Base-by-base conservation (phyloP, 1,140 invertebrate genomes). In the Drosophila athabasca region DNA sequence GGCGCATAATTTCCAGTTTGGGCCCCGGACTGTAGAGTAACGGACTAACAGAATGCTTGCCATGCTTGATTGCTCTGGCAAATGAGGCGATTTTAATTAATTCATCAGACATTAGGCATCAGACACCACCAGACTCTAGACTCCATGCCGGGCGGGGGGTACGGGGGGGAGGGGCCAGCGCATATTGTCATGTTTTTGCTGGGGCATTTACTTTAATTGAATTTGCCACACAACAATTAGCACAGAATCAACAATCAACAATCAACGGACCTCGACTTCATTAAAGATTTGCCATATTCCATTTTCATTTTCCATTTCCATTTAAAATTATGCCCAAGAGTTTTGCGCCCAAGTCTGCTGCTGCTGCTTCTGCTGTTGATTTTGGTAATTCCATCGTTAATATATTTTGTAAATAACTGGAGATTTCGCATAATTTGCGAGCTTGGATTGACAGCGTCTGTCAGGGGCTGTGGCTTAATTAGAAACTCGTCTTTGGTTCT, bases 11-110 rank as follows among this genome's bases (percentile, higher is more conserved):
- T 85, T 78, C 8, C 6, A 68, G 66, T 60, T 77, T 61, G 41
- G 58, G 9, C 57, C 68, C 11, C 35, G 11, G 11, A 13, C 35
- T 13, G 5, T 39, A 52, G 66, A 31, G 65, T 45, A 77, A 72
- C 41, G 29, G 7, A 8, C 29, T 2, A 19, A 19, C 29, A 8
- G 29, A 31, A 31, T 31, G 29, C 29, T 31, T 31, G 50, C 64
- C 68, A 79, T 68, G 70, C 60, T 68, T 83, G 79, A 88, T 83
- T 87, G 83, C 64, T 39, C 66, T 46, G 65, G 70, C 76, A 88
- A 87, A 87, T 88, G 83, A 87, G 83, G 83, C 83, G 79, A 65
- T 88, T 87, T 87, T 83, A 88, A 87, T 87, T 87, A 87, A 87
- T 87, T 88, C 83, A 83, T 82, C 69, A 70, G 82, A 55, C 58